Conservation (phyloP, 1,140 invertebrate species). For the Cydia strobilella region DNA sequence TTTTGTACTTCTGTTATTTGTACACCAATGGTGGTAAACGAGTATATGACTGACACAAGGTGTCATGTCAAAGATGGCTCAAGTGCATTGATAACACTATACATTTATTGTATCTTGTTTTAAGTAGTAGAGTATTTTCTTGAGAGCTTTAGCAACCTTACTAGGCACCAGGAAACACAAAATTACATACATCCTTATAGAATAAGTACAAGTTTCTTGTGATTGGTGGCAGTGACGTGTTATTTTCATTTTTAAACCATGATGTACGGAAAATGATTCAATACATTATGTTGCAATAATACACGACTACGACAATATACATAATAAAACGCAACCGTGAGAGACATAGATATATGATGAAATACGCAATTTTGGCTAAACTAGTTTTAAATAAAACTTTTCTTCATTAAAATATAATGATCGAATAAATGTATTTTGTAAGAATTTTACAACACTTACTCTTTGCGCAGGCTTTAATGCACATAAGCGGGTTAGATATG, state of each 20-base stretch:
- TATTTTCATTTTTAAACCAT: not conserved
- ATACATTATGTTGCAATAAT: not conserved
- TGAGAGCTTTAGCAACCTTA: not conserved
- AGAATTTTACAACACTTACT: not conserved
- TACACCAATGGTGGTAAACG: not conserved
- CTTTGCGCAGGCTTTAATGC: not conserved
- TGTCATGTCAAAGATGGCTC: not conserved
- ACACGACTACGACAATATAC: not conserved
- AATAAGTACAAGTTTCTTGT: not conserved
- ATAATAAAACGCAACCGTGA: not conserved
- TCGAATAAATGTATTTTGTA: not conserved
- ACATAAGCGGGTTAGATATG: not conserved
- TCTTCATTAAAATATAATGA: not conserved
- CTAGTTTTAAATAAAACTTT: not conserved
- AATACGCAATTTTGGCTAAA: not conserved
- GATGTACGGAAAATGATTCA: not conserved
- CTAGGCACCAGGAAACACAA: too few relatives aligned
- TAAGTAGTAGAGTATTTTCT: not conserved
- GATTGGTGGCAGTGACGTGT: conserved; percentile 4
- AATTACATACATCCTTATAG: too few relatives aligned
- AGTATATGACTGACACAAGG: not conserved
- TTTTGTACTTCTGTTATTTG: too few relatives aligned
- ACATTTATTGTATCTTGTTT: not conserved
- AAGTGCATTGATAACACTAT: not conserved
- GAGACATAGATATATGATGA: not conserved